Conservation (phyloP, 2,888 invertebrate genomes). For the Diplazon laetatorius region DNA sequence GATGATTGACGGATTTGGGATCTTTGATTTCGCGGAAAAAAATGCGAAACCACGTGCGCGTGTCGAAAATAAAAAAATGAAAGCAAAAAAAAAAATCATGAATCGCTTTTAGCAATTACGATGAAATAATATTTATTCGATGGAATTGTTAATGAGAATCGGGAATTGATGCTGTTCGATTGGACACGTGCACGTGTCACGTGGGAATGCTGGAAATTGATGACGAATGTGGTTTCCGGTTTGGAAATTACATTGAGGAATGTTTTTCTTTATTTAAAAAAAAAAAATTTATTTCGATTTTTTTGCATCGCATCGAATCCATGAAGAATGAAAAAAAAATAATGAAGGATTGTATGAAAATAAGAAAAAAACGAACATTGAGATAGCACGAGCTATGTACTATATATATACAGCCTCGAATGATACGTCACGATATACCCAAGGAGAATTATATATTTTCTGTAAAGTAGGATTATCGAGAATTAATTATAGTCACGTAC, state of each 20-base stretch:
- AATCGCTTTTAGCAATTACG: too few relatives aligned
- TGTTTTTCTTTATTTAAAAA: too few relatives aligned
- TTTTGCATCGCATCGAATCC: conserved; percentile 35
- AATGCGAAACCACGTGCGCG: neutral
- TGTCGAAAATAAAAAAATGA: neutral
- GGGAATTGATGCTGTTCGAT: neutral
- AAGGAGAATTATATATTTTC: conserved; percentile 64
- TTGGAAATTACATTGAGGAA: neutral
- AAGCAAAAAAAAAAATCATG: neutral
- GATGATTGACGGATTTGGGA: neutral
- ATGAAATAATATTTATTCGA: neutral
- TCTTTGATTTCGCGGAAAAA: neutral
- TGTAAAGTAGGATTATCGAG: conserved; percentile 62
- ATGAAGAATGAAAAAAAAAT: conserved; percentile 14
- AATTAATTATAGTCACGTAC: conserved; percentile 51
- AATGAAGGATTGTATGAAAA: neutral
- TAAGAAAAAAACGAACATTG: neutral
- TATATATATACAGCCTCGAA: conserved; percentile 54
- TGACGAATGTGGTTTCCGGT: neutral
- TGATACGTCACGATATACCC: conserved; percentile 53
- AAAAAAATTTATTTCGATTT: conserved; percentile 18
- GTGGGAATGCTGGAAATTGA: neutral
- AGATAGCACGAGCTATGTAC: conserved; percentile 53
- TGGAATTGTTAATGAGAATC: neutral
- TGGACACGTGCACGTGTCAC: neutral